These are phyloP conservation scores for Agapetus fuscipes DNA, from an alignment of 2,888 invertebrate genomes.

Conservation along the genomic window DNA sequence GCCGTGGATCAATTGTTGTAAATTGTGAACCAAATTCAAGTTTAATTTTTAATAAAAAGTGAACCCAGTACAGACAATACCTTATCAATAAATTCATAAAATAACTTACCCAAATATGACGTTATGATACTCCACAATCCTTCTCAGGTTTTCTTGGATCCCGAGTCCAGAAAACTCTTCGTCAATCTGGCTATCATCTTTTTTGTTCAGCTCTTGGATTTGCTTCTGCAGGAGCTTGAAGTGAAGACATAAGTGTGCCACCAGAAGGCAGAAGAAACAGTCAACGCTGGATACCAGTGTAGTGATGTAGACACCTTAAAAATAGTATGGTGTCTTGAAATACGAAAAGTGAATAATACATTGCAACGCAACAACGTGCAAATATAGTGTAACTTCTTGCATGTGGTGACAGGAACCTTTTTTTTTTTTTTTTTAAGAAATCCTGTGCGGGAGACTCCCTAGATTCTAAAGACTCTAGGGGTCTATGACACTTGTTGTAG, in stretches of 20 bases:
- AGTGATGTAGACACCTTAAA: slow-evolving; percentile 1
- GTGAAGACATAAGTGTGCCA: slow-evolving; percentile 6
- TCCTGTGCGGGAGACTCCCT: no score
- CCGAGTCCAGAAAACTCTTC: not conserved
- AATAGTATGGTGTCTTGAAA: no score
- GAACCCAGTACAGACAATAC: no score
- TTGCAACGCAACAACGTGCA: not conserved
- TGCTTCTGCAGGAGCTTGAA: slow-evolving; percentile 2
- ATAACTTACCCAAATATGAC: slow-evolving; percentile 5
- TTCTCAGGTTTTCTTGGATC: not conserved
- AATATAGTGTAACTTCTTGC: no score
- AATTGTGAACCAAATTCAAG: no score
- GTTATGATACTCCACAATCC: slow-evolving; percentile 6
- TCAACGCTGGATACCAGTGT: not conserved
- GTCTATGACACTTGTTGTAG: no score
- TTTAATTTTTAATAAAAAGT: no score
- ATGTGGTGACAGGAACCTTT: no score
- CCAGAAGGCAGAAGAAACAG: slow-evolving; percentile 6
- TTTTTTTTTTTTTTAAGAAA: no score
- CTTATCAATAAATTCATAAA: no score
- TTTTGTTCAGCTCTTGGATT: slow-evolving; percentile 1
- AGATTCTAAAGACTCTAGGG: no score
- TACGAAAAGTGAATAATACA: not conserved
- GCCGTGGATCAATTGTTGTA: no score
- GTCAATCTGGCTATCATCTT: not conserved